phyloP scores from a whole-genome alignment of 2,888 invertebrate genomes.

The Drosophila siamana region DNA sequence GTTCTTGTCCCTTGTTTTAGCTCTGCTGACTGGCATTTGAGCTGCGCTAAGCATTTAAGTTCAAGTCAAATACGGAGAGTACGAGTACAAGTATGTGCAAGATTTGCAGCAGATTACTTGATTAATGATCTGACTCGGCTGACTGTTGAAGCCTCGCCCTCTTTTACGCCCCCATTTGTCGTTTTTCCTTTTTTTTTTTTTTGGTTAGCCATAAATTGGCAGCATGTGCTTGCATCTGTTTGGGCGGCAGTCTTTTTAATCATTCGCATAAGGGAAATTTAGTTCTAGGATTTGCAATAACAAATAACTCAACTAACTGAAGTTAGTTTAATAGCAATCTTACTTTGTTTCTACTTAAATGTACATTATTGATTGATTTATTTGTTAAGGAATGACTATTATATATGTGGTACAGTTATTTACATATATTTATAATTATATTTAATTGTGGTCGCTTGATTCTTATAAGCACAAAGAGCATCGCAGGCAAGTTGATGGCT shows the following conservation, averaged over 20 bases:
- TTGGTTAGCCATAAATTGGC: conserved; percentile 4
- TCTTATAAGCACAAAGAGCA: too few species aligned
- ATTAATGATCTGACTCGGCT: conserved; percentile 50
- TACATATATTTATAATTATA: too few species aligned
- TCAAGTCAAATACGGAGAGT: conserved; percentile 49
- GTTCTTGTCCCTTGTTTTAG: conserved; percentile 32
- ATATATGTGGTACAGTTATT: too few species aligned
- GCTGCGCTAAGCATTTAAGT: conserved; percentile 60
- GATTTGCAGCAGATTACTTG: conserved; percentile 60
- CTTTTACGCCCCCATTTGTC: background rate
- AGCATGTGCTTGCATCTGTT: conserved; percentile 11
- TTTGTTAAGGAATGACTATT: too few species aligned
- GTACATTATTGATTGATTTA: too few species aligned
- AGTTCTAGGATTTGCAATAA: too few species aligned
- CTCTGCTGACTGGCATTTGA: conserved; percentile 37
- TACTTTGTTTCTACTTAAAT: too few species aligned
- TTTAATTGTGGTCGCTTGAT: too few species aligned
- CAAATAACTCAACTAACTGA: too few species aligned
- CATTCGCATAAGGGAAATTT: background rate
- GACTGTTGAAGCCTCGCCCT: background rate
- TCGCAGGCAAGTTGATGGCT: too few species aligned
- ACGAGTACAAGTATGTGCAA: conserved; percentile 42
- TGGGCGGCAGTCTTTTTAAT: background rate
- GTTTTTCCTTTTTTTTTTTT: background rate
- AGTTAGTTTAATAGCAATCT: too few species aligned